Conservation (phyloP, 2,888 invertebrate species). For the Sympetrum striolatum region DNA sequence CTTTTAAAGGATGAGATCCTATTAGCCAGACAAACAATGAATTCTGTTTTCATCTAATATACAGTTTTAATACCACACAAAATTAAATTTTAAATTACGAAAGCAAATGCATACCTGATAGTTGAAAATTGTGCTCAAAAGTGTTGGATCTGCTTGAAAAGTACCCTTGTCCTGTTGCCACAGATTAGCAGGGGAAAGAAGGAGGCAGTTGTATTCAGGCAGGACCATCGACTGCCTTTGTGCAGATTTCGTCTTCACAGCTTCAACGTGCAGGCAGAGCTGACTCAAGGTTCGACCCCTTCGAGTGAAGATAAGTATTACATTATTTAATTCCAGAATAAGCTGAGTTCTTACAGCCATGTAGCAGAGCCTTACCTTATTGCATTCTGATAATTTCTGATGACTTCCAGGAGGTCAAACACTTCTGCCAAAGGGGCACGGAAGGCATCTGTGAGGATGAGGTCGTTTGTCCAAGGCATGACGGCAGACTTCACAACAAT, state of each 20-base stretch:
- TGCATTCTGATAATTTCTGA: constrained; percentile 81
- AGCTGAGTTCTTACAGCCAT: neutral
- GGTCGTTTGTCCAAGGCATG: constrained; percentile 83
- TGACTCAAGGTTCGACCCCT: constrained; percentile 78
- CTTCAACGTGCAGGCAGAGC: constrained; percentile 85
- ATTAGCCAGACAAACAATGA: too few relatives aligned
- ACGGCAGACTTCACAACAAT: constrained; percentile 70
- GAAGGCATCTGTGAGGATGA: constrained; percentile 88
- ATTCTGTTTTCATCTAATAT: too few relatives aligned
- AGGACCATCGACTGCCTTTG: constrained; percentile 67
- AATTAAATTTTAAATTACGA: too few relatives aligned
- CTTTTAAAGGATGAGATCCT: too few relatives aligned
- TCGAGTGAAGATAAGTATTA: constrained; percentile 49
- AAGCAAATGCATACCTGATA: constrained; percentile 70
- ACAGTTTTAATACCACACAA: too few relatives aligned
- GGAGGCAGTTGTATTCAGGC: constrained; percentile 90
- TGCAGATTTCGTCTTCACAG: constrained; percentile 69
- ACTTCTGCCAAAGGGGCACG: constrained; percentile 88
- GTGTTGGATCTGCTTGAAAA: constrained; percentile 79
- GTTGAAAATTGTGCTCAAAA: constrained; percentile 81
- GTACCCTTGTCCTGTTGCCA: constrained; percentile 86
- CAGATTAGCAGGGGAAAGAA: constrained; percentile 91
- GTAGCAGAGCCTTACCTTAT: constrained; percentile 64
- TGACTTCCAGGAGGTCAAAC: constrained; percentile 84
- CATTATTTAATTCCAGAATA: too few relatives aligned